phyloP scores from a whole-genome alignment of 2,888 invertebrate genomes.

The Flexamia atlantica region DNA sequence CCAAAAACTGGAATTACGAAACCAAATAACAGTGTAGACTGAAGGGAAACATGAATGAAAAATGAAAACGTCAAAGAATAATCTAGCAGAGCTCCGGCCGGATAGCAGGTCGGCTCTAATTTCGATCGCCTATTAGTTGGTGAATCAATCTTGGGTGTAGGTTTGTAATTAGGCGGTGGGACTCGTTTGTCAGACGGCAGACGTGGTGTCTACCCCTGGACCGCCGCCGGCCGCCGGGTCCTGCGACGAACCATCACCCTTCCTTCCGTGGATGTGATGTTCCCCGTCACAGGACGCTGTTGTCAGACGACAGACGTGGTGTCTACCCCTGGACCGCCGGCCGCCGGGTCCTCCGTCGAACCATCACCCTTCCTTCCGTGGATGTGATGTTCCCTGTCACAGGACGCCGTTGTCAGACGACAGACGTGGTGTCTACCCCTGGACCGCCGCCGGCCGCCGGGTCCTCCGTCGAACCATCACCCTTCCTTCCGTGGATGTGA shows the following conservation, averaged over 20 bases:
- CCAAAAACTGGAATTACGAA: constrained; percentile 15
- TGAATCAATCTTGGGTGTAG: constrained; percentile 47
- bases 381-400: too few relatives aligned
- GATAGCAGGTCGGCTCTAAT: constrained; percentile 31
- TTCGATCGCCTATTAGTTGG: constrained; percentile 52
- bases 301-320: too few relatives aligned
- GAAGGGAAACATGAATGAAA: constrained; percentile 22
- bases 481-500: too few relatives aligned
- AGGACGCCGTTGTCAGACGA: too few relatives aligned
- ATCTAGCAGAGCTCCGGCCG: constrained; percentile 7
- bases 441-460: too few relatives aligned
- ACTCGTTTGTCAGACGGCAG: constrained; percentile 12
- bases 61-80: constrained; percentile 47
- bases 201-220: neutral
- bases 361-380: too few relatives aligned
- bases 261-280: neutral
- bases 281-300: too few relatives aligned
- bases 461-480: too few relatives aligned
- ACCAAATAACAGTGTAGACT: constrained; percentile 33
- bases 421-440: too few relatives aligned
- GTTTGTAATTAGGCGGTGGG: constrained; percentile 52
- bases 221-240: too few relatives aligned
- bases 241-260: neutral
- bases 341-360: too few relatives aligned
- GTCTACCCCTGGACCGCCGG: too few relatives aligned